phyloP scores from a whole-genome alignment of 2,888 invertebrate genomes.

The Seira musarum region DNA sequence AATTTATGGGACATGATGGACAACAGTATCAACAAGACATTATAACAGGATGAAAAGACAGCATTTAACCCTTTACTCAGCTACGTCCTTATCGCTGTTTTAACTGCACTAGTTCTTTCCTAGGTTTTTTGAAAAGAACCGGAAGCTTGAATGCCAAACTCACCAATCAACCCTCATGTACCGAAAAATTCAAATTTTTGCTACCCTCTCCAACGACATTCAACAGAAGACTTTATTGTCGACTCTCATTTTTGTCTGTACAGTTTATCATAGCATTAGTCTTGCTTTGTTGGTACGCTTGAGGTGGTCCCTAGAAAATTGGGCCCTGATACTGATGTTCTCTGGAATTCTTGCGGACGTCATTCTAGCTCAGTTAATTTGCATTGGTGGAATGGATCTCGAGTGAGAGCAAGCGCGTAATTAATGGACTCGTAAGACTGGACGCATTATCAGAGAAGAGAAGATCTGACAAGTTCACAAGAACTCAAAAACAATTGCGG shows the following conservation, averaged over 20 bases:
- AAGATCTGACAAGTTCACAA: too few relatives aligned
- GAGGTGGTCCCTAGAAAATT: conserved; percentile 4
- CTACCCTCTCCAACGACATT: not conserved
- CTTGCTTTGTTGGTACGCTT: conserved; percentile 3
- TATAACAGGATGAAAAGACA: too few relatives aligned
- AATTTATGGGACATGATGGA: not conserved
- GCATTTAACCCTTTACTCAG: too few relatives aligned
- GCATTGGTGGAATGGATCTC: conserved; percentile 19
- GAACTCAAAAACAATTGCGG: not conserved
- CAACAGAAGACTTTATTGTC: conserved; percentile 16
- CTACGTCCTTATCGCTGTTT: too few relatives aligned
- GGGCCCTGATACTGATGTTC: conserved; percentile 2
- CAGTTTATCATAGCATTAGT: not conserved
- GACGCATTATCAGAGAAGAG: not conserved
- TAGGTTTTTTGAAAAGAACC: not conserved
- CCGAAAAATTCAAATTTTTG: conserved; percentile 23
- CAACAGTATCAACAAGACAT: too few relatives aligned
- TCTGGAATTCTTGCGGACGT: not conserved
- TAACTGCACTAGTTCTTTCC: not conserved
- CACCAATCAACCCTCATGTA: not conserved
- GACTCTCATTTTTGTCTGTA: not conserved
- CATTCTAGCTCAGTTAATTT: not conserved
- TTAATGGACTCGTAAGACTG: not conserved
- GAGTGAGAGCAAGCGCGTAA: not conserved
- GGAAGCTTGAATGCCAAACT: not conserved